Percentiles rank a stretch among this genome's conserved stretches.
These are phyloP conservation scores for Varanus salvator DNA, from an alignment of 2,113 vertebrate genomes.

Conservation along the genomic window DNA sequence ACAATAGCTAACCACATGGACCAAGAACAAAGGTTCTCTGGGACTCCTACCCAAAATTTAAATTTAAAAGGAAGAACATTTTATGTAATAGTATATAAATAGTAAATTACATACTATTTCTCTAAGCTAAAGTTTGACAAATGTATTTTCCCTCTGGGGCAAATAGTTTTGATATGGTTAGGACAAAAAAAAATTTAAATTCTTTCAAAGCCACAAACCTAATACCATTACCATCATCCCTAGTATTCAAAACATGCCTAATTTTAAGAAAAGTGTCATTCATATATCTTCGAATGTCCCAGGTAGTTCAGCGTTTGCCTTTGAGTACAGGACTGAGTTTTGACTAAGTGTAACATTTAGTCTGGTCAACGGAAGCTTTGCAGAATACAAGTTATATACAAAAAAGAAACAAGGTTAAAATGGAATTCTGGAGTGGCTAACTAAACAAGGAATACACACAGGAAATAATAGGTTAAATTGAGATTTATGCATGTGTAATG, in stretches of 20 bases:
- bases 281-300: neutral
- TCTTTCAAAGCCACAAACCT: neutral
- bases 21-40: neutral
- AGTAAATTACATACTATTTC: neutral
- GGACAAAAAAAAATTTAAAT: neutral
- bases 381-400: slow-evolving; percentile 1
- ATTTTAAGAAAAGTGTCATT: neutral
- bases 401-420: neutral
- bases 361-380: slow-evolving; percentile 8
- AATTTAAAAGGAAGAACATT: neutral
- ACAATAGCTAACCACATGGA: neutral
- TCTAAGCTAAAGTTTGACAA: neutral
- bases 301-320: neutral
- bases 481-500: too few relatives aligned
- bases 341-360: neutral
- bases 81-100: neutral
- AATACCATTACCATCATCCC: neutral
- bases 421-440: neutral
- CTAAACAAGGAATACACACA: neutral
- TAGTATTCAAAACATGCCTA: neutral
- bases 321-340: neutral
- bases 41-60: neutral
- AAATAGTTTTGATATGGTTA: neutral
- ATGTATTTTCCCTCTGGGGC: neutral
- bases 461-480: neutral